Evolutionary conservation across 2,888 invertebrate genomes (phyloP).

Genomic region (Drosophila parthenogenetica): DNA sequence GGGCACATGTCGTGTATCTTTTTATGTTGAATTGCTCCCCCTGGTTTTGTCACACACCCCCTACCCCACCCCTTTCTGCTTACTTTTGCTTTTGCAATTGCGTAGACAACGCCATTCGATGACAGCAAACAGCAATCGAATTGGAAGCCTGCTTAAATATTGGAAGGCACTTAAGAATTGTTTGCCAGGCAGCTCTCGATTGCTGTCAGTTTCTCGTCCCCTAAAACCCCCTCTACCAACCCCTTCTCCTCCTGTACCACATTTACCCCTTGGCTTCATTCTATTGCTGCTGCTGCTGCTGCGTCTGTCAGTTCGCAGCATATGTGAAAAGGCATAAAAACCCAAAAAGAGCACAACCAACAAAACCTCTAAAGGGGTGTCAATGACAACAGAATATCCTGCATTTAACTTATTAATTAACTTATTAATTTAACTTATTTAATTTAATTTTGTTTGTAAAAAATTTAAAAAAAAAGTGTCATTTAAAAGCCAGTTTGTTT

Average conservation of each 20-base stretch:
- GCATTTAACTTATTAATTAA: no score
- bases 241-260: background rate
- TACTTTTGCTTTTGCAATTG: constrained; percentile 47
- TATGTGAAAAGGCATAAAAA: constrained; percentile 56
- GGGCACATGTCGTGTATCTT: constrained; percentile 57
- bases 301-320: constrained; percentile 36
- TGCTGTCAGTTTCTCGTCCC: constrained; percentile 39
- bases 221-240: background rate
- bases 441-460: no score
- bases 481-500: background rate
- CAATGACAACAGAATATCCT: constrained; percentile 9
- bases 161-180: constrained; percentile 72
- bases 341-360: constrained; percentile 38
- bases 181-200: constrained; percentile 58
- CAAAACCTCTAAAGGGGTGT: background rate
- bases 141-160: constrained; percentile 72
- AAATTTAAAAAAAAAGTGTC: no score
- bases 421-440: no score
- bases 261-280: constrained; percentile 39
- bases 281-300: constrained; percentile 29
- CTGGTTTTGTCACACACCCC: background rate
- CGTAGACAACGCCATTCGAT: constrained; percentile 66
- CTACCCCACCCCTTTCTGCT: background rate
- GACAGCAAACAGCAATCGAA: constrained; percentile 72
- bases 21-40: constrained; percentile 18